Percentiles rank a stretch among this genome's conserved stretches.
These are phyloP conservation scores for Caenorhabditis uteleia DNA, from an alignment of 2,888 invertebrate species.

Conservation along the genomic window DNA sequence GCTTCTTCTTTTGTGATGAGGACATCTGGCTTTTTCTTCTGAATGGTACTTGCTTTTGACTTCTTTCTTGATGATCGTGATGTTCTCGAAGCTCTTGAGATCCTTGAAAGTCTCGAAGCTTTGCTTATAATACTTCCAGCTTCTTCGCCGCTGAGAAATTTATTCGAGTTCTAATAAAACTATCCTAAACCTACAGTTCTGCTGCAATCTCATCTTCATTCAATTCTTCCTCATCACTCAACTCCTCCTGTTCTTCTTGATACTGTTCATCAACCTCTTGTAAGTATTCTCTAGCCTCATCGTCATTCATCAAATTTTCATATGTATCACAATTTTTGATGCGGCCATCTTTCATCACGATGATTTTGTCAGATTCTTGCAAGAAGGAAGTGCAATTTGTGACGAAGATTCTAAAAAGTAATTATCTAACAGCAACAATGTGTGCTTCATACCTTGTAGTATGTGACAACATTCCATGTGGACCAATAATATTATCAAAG, in stretches of 20 bases:
- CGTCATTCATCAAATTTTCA: slow-evolving; percentile 35
- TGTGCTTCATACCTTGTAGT: slow-evolving; percentile 74
- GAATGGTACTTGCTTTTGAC: slow-evolving; percentile 15
- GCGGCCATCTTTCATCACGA: slow-evolving; percentile 78
- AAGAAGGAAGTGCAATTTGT: slow-evolving; percentile 94
- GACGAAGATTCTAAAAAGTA: slow-evolving; percentile 80
- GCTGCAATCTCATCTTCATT: slow-evolving; percentile 17
- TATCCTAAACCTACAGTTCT: background rate
- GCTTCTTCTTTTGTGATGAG: slow-evolving; percentile 62
- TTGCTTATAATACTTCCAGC: background rate
- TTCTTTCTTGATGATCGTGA: slow-evolving; percentile 18
- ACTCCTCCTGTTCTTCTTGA: slow-evolving; percentile 14
- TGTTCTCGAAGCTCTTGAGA: too few relatives aligned
- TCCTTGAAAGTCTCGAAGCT: slow-evolving; percentile 10
- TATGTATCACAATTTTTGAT: slow-evolving; percentile 56
- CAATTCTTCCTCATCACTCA: slow-evolving; percentile 28
- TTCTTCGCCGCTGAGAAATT: background rate
- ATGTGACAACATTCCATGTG: slow-evolving; percentile 60
- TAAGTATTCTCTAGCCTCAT: slow-evolving; percentile 38
- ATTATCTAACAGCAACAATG: background rate
- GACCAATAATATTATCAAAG: slow-evolving; percentile 65
- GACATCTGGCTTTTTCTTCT: slow-evolving; percentile 11
- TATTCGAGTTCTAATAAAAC: background rate
- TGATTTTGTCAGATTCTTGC: slow-evolving; percentile 86
- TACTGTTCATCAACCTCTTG: slow-evolving; percentile 40